Conservation (phyloP, 2,888 invertebrate species). For the Tachina grossa region DNA sequence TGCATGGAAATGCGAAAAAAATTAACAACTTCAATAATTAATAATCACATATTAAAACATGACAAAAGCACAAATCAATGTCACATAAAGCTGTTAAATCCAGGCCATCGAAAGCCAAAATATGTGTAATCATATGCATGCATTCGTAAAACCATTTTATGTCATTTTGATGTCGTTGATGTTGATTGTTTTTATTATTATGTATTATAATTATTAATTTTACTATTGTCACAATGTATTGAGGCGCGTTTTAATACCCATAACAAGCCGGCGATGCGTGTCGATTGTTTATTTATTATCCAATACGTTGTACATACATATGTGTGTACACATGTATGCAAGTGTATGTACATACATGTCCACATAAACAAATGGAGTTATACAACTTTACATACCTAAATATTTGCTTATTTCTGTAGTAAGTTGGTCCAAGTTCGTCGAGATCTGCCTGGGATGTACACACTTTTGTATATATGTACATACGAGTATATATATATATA, state of each 20-base stretch:
- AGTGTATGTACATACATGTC: background rate
- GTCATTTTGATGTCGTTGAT: slow-evolving; percentile 34
- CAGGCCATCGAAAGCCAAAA: slow-evolving; percentile 24
- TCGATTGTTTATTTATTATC: slow-evolving; percentile 65
- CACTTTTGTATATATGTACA: no score
- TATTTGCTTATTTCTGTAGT: no score
- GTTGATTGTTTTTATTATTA: slow-evolving; percentile 61
- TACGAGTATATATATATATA: no score
- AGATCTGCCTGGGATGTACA: no score
- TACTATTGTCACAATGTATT: slow-evolving; percentile 77
- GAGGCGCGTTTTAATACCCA: slow-evolving; percentile 77
- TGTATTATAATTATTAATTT: slow-evolving; percentile 75
- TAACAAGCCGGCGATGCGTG: slow-evolving; percentile 75
- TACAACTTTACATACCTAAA: no score
- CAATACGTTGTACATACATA: background rate
- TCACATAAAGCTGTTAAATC: slow-evolving; percentile 58
- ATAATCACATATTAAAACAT: slow-evolving; percentile 48
- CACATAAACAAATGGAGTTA: background rate
- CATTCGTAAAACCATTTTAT: slow-evolving; percentile 45
- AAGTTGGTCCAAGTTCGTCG: no score
- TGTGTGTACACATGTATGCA: background rate
- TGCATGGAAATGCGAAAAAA: background rate
- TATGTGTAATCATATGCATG: slow-evolving; percentile 50
- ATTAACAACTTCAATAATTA: slow-evolving; percentile 4
- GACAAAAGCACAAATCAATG: slow-evolving; percentile 71